Conservation (phyloP, 1,140 invertebrate genomes). For the Drosophila pandora region DNA sequence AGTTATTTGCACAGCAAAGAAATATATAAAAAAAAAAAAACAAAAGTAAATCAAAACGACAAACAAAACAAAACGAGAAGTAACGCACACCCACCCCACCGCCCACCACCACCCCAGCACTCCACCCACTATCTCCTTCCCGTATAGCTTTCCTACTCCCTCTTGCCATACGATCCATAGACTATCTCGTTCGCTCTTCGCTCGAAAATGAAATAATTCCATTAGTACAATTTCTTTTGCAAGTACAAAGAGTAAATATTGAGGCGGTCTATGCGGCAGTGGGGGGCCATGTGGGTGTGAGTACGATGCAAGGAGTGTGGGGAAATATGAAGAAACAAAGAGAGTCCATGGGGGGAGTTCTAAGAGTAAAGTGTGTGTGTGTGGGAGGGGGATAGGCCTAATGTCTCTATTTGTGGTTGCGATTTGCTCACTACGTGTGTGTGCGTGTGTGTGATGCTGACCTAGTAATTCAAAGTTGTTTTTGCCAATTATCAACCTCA, state of each 20-base stretch:
- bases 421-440: background rate
- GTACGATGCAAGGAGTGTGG: too few relatives aligned
- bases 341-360: background rate
- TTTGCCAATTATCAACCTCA: slow-evolving; percentile 9
- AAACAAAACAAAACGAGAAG: slow-evolving; percentile 77
- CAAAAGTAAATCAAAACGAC: slow-evolving; percentile 75
- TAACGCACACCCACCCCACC: slow-evolving; percentile 22
- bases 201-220: slow-evolving; percentile 80
- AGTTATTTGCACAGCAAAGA: slow-evolving; percentile 71
- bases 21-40: slow-evolving; percentile 20
- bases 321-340: background rate
- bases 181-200: slow-evolving; percentile 9
- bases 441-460: slow-evolving; percentile 30
- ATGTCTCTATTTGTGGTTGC: slow-evolving; percentile 18
- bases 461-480: slow-evolving; percentile 41
- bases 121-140: background rate
- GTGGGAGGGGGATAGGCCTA: slow-evolving; percentile 22
- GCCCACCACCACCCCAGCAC: background rate
- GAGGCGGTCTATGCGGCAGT: slow-evolving; percentile 33
- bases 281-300: background rate
- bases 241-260: slow-evolving; percentile 83
- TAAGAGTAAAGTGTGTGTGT: background rate
- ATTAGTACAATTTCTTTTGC: slow-evolving; percentile 84
- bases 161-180: background rate
- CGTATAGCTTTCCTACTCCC: background rate